These are phyloP conservation scores for Criorhina ranunculi DNA, from an alignment of 2,888 invertebrate genomes.

Conservation along the genomic window DNA sequence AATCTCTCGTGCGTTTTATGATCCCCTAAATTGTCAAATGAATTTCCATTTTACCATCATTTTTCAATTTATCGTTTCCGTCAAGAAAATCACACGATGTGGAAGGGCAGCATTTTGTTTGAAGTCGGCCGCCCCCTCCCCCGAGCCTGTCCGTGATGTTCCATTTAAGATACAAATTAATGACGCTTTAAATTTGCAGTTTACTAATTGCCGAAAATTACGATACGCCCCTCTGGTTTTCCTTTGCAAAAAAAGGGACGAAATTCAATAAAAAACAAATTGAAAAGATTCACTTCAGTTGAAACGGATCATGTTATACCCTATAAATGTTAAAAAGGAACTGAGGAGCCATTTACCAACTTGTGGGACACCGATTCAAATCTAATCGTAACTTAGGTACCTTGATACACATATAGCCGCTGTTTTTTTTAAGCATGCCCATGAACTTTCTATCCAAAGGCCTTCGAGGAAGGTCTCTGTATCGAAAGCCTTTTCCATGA, in stretches of 20 bases:
- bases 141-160: slow-evolving; percentile 18
- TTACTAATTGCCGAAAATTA: slow-evolving; percentile 52
- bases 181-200: slow-evolving; percentile 46
- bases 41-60: slow-evolving; percentile 58
- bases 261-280: slow-evolving; percentile 31
- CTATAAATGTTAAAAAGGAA: too few relatives aligned
- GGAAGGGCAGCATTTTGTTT: slow-evolving; percentile 9
- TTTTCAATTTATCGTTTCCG: slow-evolving; percentile 60
- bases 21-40: slow-evolving; percentile 61
- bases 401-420: too few relatives aligned
- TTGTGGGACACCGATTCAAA: too few relatives aligned
- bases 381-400: too few relatives aligned
- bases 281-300: too few relatives aligned
- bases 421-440: too few relatives aligned
- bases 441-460: too few relatives aligned
- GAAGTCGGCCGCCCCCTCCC: slow-evolving; percentile 13
- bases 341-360: too few relatives aligned
- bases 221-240: slow-evolving; percentile 33
- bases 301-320: too few relatives aligned
- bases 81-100: slow-evolving; percentile 2
- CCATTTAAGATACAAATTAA: slow-evolving; percentile 43
- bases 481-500: too few relatives aligned
- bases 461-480: too few relatives aligned
- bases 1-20: slow-evolving; percentile 43
- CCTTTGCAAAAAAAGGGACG: slow-evolving; percentile 22